These are phyloP conservation scores for Psittacula derbiana DNA, from an alignment of 2,797 vertebrate species.

Conservation along the genomic window DNA sequence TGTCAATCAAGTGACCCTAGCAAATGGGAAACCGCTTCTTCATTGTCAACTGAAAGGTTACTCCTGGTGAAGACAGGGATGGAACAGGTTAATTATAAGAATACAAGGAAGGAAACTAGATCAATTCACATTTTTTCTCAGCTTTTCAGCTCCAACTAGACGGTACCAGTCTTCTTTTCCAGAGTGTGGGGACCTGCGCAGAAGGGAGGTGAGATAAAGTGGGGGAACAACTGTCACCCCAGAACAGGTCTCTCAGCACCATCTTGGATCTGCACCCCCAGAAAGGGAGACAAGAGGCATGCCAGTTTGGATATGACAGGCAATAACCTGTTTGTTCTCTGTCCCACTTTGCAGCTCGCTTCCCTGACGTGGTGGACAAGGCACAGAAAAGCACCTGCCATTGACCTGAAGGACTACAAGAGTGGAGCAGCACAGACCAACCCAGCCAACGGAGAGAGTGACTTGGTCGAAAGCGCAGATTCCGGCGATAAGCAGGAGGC, in stretches of 20 bases:
- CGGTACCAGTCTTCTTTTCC: not conserved
- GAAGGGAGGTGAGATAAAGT: not conserved
- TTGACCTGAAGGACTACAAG: slow-evolving; percentile 26
- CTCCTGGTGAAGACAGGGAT: not conserved
- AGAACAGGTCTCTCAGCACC: not conserved
- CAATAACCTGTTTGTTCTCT: not conserved
- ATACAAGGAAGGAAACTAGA: not conserved
- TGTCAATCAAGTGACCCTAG: not conserved
- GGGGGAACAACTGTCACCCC: accelerated
- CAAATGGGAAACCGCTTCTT: not conserved
- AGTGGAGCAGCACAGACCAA: not conserved
- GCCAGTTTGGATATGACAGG: not conserved
- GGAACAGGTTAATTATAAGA: not conserved
- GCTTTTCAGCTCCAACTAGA: not conserved
- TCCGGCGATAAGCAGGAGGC: not conserved
- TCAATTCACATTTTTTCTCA: not conserved
- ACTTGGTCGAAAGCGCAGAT: not conserved
- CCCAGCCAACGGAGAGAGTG: not conserved
- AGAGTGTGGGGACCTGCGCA: not conserved
- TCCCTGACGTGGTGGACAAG: slow-evolving; percentile 86
- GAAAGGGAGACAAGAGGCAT: not conserved
- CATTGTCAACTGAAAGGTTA: not conserved
- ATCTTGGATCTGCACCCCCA: not conserved
- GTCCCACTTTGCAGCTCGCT: slow-evolving; percentile 71
- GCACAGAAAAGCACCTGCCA: slow-evolving; percentile 34